Percentiles rank a stretch among this genome's conserved stretches.
Evolutionary conservation across 2,888 invertebrate genomes (phyloP).

Genomic region (Coenonympha glycerion): DNA sequence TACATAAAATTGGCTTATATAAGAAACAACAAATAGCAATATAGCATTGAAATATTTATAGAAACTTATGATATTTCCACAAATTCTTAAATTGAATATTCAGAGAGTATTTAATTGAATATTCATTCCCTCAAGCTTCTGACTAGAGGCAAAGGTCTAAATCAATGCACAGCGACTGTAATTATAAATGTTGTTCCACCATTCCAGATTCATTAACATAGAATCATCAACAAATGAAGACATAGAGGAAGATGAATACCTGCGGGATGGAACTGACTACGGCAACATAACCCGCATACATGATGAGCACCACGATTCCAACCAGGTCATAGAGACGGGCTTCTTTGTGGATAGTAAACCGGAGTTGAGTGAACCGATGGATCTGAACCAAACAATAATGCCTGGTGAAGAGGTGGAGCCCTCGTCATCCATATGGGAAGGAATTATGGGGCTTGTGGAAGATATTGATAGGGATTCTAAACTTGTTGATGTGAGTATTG

Average conservation of each 20-base stretch:
- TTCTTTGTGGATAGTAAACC: slow-evolving; percentile 47
- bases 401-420: slow-evolving; percentile 50
- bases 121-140: no score
- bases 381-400: slow-evolving; percentile 64
- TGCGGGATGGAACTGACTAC: slow-evolving; percentile 66
- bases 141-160: no score
- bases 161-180: no score
- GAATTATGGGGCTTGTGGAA: slow-evolving; percentile 62
- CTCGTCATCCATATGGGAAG: slow-evolving; percentile 61
- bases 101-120: no score
- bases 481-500: slow-evolving; percentile 51
- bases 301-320: slow-evolving; percentile 43
- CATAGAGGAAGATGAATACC: slow-evolving; percentile 71
- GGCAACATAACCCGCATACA: slow-evolving; percentile 60
- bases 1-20: background rate
- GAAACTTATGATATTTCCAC: no score
- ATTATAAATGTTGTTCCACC: no score
- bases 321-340: slow-evolving; percentile 48
- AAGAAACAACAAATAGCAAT: no score
- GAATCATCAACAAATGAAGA: slow-evolving; percentile 81
- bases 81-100: no score
- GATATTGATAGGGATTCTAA: slow-evolving; percentile 56
- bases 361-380: slow-evolving; percentile 46
- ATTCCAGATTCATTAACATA: slow-evolving; percentile 78
- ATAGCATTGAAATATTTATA: no score